Percentiles rank a stretch among this genome's conserved stretches.
phyloP scores from a whole-genome alignment of 2,797 vertebrate species.

The Anabacerthia variegaticeps region DNA sequence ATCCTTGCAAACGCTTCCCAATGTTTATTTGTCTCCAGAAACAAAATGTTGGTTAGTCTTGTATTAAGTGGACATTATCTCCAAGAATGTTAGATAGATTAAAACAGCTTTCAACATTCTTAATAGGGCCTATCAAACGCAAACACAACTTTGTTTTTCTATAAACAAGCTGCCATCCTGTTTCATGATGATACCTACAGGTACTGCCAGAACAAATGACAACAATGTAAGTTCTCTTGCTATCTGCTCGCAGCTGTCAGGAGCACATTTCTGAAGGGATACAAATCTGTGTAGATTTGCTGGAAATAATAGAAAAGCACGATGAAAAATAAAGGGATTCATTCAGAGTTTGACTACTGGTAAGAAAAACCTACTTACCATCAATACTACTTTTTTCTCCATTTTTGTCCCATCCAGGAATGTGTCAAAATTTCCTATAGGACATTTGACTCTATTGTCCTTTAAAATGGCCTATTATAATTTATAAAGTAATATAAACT shows the following conservation, averaged over 20 bases:
- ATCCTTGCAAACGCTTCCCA: background rate
- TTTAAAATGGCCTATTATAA: background rate
- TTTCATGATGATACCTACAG: background rate
- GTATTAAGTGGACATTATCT: background rate
- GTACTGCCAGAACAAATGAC: background rate
- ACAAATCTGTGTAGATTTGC: background rate
- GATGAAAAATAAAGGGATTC: background rate
- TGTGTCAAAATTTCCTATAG: background rate
- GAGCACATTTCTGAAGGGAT: background rate
- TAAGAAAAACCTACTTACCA: background rate
- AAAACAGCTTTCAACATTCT: background rate
- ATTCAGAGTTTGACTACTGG: background rate
- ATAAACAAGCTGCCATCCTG: background rate
- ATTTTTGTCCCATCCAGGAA: background rate
- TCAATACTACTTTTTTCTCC: background rate
- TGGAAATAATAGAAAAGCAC: background rate
- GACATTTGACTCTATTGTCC: background rate
- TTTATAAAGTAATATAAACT: background rate
- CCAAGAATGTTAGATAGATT: background rate
- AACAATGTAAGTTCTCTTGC: background rate
- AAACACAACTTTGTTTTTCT: background rate
- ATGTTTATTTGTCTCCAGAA: background rate
- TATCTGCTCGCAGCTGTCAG: constrained; percentile 1
- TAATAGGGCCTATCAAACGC: background rate
- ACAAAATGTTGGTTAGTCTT: background rate